These are phyloP conservation scores for Cataglyphis livida DNA, from an alignment of 2,888 invertebrate genomes.

Conservation along the genomic window DNA sequence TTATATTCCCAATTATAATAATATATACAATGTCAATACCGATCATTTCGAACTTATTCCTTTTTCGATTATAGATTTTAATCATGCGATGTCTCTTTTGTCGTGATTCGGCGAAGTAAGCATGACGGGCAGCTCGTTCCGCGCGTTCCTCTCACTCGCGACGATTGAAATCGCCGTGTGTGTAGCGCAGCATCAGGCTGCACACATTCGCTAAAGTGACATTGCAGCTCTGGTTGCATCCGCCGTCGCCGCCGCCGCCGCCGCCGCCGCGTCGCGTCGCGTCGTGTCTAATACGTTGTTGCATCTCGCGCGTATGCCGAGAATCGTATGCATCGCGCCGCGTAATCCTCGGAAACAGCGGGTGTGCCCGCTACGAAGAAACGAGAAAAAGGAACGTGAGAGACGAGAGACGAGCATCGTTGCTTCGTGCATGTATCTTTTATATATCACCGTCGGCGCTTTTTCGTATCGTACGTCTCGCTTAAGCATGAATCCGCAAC, in stretches of 20 bases:
- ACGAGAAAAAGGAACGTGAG: conserved; percentile 54
- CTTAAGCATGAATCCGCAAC: conserved; percentile 37
- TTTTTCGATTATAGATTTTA: conserved; percentile 31
- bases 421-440: conserved; percentile 59
- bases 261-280: conserved; percentile 19
- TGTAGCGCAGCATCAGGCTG: conserved; percentile 29
- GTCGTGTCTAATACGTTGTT: conserved; percentile 47
- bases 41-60: neutral
- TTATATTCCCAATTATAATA: neutral
- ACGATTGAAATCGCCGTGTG: conserved; percentile 18
- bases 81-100: conserved; percentile 31
- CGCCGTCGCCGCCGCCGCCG: neutral
- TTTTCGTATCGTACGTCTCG: conserved; percentile 23
- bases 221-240: conserved; percentile 45
- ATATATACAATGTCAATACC: neutral
- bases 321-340: conserved; percentile 38
- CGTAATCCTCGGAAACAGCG: conserved; percentile 57
- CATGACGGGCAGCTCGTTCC: conserved; percentile 45
- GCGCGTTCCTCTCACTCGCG: conserved; percentile 31
- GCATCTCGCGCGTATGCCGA: conserved; percentile 39
- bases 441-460: conserved; percentile 48
- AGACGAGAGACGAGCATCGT: conserved; percentile 37
- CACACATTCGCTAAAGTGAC: conserved; percentile 31
- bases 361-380: conserved; percentile 26
- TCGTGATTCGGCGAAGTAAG: conserved; percentile 33